A percentile compares a stretch with the other conserved stretches of the same genome.
phyloP scores from a whole-genome alignment of 2,797 vertebrate genomes.

The Sandelia bainsii region DNA sequence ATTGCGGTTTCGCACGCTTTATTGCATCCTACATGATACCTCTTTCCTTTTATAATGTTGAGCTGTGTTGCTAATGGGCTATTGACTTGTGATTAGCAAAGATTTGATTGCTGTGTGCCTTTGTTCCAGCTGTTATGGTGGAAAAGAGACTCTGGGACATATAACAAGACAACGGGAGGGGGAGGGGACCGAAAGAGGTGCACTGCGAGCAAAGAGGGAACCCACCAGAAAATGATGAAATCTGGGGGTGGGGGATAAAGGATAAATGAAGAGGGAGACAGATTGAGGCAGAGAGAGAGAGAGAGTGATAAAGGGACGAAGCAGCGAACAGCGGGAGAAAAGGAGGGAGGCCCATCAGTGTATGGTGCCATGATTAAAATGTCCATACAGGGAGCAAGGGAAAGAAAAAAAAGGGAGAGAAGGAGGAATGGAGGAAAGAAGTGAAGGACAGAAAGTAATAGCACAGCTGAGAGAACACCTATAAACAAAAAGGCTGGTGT shows the following conservation, averaged over 20 bases:
- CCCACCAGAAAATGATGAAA: conserved; percentile 46
- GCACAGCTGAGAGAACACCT: conserved; percentile 67
- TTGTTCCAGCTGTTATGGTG: conserved; percentile 52
- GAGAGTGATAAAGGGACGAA: conserved; percentile 7
- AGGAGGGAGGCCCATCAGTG: conserved; percentile 55
- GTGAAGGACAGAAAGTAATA: conserved; percentile 74
- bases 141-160: conserved; percentile 44
- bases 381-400: conserved; percentile 56
- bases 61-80: conserved; percentile 52
- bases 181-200: conserved; percentile 8
- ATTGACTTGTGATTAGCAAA: conserved; percentile 57
- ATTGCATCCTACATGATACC: conserved; percentile 44
- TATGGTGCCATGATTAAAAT: conserved; percentile 76
- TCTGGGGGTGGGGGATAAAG: conserved; percentile 13
- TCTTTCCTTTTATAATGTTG: conserved; percentile 28
- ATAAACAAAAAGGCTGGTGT: conserved; percentile 75
- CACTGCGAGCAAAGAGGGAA: conserved; percentile 9
- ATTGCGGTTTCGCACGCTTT: conserved; percentile 29
- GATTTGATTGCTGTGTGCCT: conserved; percentile 66
- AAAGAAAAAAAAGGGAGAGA: conserved; percentile 2
- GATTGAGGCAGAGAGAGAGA: conserved; percentile 11
- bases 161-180: conserved; percentile 17
- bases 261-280: conserved; percentile 25
- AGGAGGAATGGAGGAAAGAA: conserved; percentile 6
- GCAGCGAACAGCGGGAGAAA: conserved; percentile 64